These are phyloP conservation scores for Mionectes olivaceus DNA, from an alignment of 2,797 vertebrate species.

Conservation along the genomic window DNA sequence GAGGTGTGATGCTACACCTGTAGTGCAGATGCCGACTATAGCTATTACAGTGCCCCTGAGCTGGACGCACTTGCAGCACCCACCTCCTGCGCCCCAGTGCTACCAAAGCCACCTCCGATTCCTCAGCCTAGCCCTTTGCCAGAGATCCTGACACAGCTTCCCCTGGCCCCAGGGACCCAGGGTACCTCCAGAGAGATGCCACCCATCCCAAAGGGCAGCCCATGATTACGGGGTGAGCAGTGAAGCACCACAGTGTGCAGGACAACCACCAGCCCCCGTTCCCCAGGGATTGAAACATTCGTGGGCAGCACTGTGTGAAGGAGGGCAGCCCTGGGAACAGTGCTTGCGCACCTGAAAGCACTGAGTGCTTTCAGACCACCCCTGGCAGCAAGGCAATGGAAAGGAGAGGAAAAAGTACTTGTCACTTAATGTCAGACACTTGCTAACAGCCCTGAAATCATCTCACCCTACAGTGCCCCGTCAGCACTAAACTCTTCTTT, in stretches of 20 bases:
- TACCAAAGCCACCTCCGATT: accelerated
- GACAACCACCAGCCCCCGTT: accelerated
- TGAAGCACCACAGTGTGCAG: accelerated
- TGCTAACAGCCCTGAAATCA: not conserved
- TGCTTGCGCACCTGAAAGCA: accelerated
- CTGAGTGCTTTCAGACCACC: not conserved
- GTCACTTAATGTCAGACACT: not conserved
- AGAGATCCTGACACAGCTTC: not conserved
- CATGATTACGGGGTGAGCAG: accelerated
- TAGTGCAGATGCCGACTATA: accelerated
- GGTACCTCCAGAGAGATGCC: accelerated
- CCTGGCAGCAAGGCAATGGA: not conserved
- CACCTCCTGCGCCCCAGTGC: accelerated
- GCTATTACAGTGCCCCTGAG: not conserved
- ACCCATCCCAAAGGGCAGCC: not conserved
- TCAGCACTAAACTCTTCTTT: not conserved
- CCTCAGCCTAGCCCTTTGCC: not conserved
- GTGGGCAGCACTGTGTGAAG: not conserved
- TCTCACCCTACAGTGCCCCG: not conserved
- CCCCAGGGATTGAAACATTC: accelerated
- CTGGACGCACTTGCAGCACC: not conserved
- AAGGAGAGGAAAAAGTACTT: not conserved
- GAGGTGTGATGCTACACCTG: accelerated
- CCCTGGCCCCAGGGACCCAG: accelerated
- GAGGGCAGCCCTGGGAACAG: not conserved